Evolutionary conservation across 2,888 invertebrate genomes (phyloP).

Genomic region (Papilio demoleus): DNA sequence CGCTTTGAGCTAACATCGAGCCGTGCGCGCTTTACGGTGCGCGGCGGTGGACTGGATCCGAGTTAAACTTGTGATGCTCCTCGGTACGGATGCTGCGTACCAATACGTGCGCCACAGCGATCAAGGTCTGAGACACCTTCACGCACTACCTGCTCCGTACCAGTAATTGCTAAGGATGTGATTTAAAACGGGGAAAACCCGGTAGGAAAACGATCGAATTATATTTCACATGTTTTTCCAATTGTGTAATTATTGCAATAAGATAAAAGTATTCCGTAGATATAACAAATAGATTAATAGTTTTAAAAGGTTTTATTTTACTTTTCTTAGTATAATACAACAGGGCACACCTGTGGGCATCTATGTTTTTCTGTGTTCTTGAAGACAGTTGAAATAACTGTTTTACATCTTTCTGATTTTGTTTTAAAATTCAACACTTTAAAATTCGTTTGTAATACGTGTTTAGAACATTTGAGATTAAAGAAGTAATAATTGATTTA

Average conservation of each 20-base stretch:
- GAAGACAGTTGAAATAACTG: too few relatives aligned
- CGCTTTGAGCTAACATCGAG: conserved; percentile 1
- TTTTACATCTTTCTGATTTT: too few relatives aligned
- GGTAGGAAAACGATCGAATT: background rate
- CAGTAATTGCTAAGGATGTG: conserved; percentile 19
- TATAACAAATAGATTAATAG: too few relatives aligned
- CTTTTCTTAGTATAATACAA: too few relatives aligned
- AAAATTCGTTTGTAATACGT: too few relatives aligned
- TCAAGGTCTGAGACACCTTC: conserved; percentile 48
- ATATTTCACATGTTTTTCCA: background rate
- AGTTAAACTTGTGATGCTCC: conserved; percentile 42
- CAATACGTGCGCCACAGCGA: conserved; percentile 45
- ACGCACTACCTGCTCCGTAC: conserved; percentile 44
- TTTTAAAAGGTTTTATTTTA: too few relatives aligned
- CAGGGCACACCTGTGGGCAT: too few relatives aligned
- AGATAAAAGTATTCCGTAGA: background rate
- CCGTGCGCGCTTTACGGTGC: conserved; percentile 33
- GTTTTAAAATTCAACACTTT: too few relatives aligned
- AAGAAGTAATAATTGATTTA: too few relatives aligned
- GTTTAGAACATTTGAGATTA: too few relatives aligned
- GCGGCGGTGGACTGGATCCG: conserved; percentile 34
- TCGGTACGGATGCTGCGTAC: conserved; percentile 53
- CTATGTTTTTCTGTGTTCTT: too few relatives aligned
- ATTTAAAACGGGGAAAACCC: conserved; percentile 24
- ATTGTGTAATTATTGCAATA: background rate